Evolutionary conservation across 2,888 invertebrate genomes (phyloP).

Genomic region (Ornithoptera alexandrae): DNA sequence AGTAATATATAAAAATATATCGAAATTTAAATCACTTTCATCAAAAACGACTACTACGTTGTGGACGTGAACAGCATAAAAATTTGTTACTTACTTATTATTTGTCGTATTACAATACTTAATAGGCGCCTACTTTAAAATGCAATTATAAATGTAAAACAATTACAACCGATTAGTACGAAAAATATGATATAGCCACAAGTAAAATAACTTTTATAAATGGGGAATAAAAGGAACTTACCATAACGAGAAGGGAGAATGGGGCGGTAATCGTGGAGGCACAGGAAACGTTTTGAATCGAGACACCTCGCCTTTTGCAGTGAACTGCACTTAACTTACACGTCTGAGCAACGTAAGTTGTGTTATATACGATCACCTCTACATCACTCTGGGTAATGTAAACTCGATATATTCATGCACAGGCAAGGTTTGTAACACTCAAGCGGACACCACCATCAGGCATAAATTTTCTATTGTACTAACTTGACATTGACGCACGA

Average conservation of each 20-base stretch:
- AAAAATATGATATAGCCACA: too few species aligned
- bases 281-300: constrained; percentile 21
- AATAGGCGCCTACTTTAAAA: too few species aligned
- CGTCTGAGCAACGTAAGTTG: constrained; percentile 1
- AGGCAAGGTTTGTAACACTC: constrained; percentile 6
- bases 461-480: constrained; percentile 17
- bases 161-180: too few species aligned
- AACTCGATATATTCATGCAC: constrained; percentile 6
- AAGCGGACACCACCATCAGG: constrained; percentile 13
- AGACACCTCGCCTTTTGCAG: constrained; percentile 7
- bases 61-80: too few species aligned
- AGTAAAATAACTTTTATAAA: background rate
- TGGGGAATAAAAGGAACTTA: constrained; percentile 11
- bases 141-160: too few species aligned
- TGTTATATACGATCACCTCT: constrained; percentile 1
- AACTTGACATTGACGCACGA: constrained; percentile 27
- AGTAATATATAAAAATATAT: too few species aligned
- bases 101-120: too few species aligned
- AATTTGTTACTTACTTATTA: too few species aligned
- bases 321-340: background rate
- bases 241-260: constrained; percentile 28
- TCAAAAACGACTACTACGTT: too few species aligned
- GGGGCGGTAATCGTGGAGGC: constrained; percentile 28
- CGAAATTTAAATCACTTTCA: too few species aligned
- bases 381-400: constrained; percentile 5